Base-by-base conservation (phyloP, 2,113 vertebrate genomes). In the Gambusia affinis region DNA sequence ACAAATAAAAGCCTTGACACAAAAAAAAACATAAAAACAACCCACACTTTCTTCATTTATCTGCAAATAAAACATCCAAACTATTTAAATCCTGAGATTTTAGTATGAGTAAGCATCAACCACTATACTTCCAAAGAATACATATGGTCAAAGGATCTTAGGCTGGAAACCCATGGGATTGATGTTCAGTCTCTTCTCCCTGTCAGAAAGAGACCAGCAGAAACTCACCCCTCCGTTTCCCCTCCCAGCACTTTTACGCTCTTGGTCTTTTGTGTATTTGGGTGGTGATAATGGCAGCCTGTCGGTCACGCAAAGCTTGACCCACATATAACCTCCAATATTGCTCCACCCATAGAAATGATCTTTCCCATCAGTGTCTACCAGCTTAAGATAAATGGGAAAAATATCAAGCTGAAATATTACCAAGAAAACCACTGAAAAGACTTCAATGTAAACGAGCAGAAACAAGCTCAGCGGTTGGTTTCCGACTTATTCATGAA, bases 271-370 rank as follows among this genome's bases (percentile, higher is more conserved):
- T 88, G 76, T 88, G 82, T 66, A 78, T 89, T 73, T 69, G 87
- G 86, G 85, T 80, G 79, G 81, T 75, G 87, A 91, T 89, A 90
- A 93, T 88, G 89, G 87, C 73, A 73, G 84, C 72, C 85, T 86
- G 92, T 91, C 91, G 47, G 80, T 93, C 92, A 90, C 79, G 87
- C 88, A 78, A 90, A 84, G 80, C 77, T 83, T 94, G 93, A 93
- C 92, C 91, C 82, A 92, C 85, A 92, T 93, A 89, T 75, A 22
- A 69, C 73, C 24, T 8, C 73, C 54, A 33, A 73, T 72, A 85
- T 75, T 66, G 29, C 84, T 76, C 73, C 70, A 78, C 79, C 62
- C 73, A 29, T 4, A 64, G 75, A 85, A 85, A 44, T 51, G 37
- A 80, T 79, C 70, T 78, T 72, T 54, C 35, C 57, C 17, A 60